phyloP scores from a whole-genome alignment of 2,113 vertebrate species.

The Lethenteron camtschaticum region DNA sequence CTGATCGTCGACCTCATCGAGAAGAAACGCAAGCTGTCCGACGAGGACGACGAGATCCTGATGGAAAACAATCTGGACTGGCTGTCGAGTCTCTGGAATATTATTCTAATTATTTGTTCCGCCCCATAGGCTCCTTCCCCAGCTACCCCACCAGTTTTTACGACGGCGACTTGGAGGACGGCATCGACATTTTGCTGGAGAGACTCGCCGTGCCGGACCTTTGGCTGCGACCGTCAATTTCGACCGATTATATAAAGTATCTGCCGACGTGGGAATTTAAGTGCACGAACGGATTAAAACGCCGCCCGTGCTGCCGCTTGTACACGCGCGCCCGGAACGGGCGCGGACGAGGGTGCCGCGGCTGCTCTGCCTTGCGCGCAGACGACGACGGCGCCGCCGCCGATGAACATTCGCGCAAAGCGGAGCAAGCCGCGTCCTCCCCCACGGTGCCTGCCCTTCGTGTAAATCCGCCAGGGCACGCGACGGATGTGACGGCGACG shows the following conservation, averaged over 20 bases:
- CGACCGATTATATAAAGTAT: constrained; percentile 70
- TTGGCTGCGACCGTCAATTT: constrained; percentile 75
- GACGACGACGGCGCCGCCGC: no score
- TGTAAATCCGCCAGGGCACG: no score
- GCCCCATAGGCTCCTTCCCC: constrained; percentile 72
- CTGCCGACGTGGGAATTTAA: constrained; percentile 62
- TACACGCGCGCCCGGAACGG: no score
- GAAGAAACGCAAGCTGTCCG: constrained; percentile 56
- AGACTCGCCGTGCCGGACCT: constrained; percentile 74
- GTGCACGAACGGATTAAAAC: constrained; percentile 9
- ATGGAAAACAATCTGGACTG: constrained; percentile 81
- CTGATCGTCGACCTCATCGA: constrained; percentile 87
- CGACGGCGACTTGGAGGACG: constrained; percentile 77
- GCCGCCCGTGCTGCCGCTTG: no score
- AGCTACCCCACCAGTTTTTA: constrained; percentile 31
- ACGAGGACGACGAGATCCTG: constrained; percentile 36
- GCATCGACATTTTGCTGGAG: constrained; percentile 58
- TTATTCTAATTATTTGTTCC: constrained; percentile 81
- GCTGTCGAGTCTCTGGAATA: constrained; percentile 90
- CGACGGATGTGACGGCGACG: no score
- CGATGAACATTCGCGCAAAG: no score
- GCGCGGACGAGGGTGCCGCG: no score
- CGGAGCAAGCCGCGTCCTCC: no score
- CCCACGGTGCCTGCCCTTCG: no score
- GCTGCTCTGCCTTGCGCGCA: no score